phyloP scores from a whole-genome alignment of 53 echinoderm and acorn worm genomes.

The Paracentrotus lividus region DNA sequence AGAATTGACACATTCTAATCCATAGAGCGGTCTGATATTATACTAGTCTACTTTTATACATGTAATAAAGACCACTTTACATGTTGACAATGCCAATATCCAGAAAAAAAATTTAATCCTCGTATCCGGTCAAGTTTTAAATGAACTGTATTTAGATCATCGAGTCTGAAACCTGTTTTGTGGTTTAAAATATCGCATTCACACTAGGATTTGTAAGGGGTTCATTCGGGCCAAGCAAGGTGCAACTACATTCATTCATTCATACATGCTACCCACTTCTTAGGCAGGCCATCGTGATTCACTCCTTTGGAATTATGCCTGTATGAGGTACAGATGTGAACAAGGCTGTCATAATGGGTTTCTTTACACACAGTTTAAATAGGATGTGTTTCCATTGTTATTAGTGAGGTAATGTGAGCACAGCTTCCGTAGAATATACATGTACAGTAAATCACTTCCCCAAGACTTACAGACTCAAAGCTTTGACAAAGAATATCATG shows the following conservation, averaged over 20 bases:
- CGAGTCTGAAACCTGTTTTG: background rate
- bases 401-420: background rate
- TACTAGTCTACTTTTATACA: too few relatives aligned
- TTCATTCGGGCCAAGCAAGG: background rate
- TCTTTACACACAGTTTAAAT: background rate
- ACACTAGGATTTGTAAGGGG: background rate
- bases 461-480: too few relatives aligned
- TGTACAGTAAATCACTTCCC: too few relatives aligned
- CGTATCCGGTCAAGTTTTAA: background rate
- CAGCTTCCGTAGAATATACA: background rate
- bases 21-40: too few relatives aligned
- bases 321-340: constrained; percentile 47
- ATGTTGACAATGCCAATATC: background rate
- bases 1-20: too few relatives aligned
- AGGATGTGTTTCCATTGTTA: constrained; percentile 8
- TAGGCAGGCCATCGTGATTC: constrained; percentile 81
- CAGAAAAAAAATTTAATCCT: background rate
- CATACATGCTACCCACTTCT: constrained; percentile 81
- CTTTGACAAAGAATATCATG: too few relatives aligned
- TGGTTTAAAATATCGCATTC: background rate
- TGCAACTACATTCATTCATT: background rate
- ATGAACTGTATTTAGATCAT: background rate
- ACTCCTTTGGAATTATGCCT: constrained; percentile 86
- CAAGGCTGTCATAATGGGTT: background rate
- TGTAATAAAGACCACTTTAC: too few relatives aligned